Evolutionary conservation across 2,888 invertebrate species (phyloP), one percentile per base, ranked within the genome.

Genomic region (Drosophila maculinotata): DNA sequence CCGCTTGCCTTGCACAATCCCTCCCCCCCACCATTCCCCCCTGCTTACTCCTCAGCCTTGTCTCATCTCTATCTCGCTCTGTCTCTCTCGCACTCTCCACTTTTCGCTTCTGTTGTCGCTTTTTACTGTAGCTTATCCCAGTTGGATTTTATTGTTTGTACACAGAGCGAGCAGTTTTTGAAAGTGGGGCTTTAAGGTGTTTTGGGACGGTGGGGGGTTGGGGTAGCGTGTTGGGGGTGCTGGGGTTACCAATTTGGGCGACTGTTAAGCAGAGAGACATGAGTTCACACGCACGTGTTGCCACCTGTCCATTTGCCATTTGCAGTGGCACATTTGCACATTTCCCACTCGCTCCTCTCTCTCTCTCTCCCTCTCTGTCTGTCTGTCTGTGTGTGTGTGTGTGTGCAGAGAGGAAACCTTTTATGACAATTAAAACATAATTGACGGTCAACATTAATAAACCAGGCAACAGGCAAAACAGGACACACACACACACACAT

Each of bases 361-460:
- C 15, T 9, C 41, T 12, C 20, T 6, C 9, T 0, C 53, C 10
- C 35, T n/a, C 15, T 7, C n/a, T 30, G 5, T 23, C 36, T 9
- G 7, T 9, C 17, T 17, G 25, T 15, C 8, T 33, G 26, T 57
- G 30, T 52, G 26, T 51, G 41, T 52, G 42, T 41, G 51, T 31
- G 26, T 38, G 33, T 35, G 14, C 14, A 51, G 59, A 66, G 70
- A 70, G 81, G 57, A 89, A 89, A 88, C 90, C 90, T 91, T 90
- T 91, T 90, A 91, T 89, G 88, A 88, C 91, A 91, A 91, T 91
- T 91, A 90, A 91, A 91, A 91, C 88, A 88, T 91, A 91, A 91
- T 91, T 91, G 91, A 91, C 90, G 90, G 87, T 90, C 87, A 90
- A 89, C 87, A 89, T 89, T 89, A 84, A 84, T 87, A 84, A 84